Base-by-base conservation (phyloP, 2,113 vertebrate species). In the Dicrurus megarhynchus region DNA sequence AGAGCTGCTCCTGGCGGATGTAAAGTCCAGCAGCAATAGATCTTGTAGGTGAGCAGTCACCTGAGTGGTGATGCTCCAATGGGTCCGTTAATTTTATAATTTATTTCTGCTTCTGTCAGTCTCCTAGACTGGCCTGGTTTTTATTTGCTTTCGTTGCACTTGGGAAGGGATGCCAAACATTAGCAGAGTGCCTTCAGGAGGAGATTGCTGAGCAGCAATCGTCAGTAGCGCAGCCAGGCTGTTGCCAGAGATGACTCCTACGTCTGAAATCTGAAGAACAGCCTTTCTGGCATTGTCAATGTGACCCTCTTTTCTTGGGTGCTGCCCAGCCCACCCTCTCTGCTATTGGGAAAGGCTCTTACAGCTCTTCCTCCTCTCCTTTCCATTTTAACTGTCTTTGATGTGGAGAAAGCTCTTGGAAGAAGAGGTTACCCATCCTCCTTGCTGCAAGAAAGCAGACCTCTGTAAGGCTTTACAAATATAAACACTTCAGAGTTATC, bases 61-160 rank as follows among this genome's bases (percentile, higher is more conserved):
- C 85, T 69, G 56, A 67, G 53, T 30, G 49, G 49, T 60, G 86
- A 57, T 78, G 49, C 90, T 89, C 49, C 85, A 16, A 13, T 37
- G 73, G 76, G 22, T 80, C 64, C 4, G 47, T 77, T 93, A 77
- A 63, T 65, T 77, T 67, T 67, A 60, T 77, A 22, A 49, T 90
- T 92, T 91, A 86, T 90, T 96, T 56, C 83, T 93, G 82, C 57
- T 92, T 78, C 88, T 65, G 61, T 79, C 84, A 69, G 88, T 84
- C 92, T 80, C 75, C 50, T 77, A 39, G 93, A 76, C 83, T 84
- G 80, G 76, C 73, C 55, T 26, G 2, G 23, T 65, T 84, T 94
- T 84, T 84, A 65, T 90, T 88, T 93, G 79, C 64, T 75, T 81
- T 79, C 53, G 53, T 96, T 86, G 53, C 28, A 15, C 49, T 94